Evolutionary conservation across 2,888 invertebrate genomes (phyloP).

Genomic region (Xanthorhoe designata): DNA sequence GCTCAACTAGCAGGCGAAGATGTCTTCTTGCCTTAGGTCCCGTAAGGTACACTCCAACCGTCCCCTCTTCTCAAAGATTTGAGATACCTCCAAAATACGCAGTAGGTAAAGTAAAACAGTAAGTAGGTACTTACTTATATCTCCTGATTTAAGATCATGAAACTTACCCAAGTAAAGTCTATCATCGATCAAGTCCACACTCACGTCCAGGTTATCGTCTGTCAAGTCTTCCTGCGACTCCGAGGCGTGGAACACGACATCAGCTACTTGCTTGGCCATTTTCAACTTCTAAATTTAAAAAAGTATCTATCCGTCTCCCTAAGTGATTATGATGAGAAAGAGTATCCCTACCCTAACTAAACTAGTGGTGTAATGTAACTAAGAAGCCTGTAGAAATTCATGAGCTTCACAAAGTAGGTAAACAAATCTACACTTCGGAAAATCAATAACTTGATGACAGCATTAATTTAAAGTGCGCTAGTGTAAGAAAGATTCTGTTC

Average conservation of each 20-base stretch:
- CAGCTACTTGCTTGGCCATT: slow-evolving; percentile 73
- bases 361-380: too few relatives aligned
- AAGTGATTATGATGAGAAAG: too few relatives aligned
- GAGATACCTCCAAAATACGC: too few relatives aligned
- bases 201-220: slow-evolving; percentile 65
- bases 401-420: slow-evolving; percentile 13
- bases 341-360: too few relatives aligned
- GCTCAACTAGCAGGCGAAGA: too few relatives aligned
- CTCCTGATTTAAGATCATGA: too few relatives aligned
- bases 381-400: not conserved
- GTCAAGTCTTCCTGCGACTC: slow-evolving; percentile 53
- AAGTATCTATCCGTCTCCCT: not conserved
- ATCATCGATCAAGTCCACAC: slow-evolving; percentile 76
- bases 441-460: slow-evolving; percentile 21
- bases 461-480: not conserved
- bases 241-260: slow-evolving; percentile 69
- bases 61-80: too few relatives aligned
- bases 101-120: too few relatives aligned
- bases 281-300: slow-evolving; percentile 5
- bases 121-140: too few relatives aligned
- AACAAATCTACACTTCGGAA: slow-evolving; percentile 26
- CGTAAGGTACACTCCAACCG: too few relatives aligned
- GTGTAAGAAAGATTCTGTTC: not conserved
- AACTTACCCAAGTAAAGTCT: slow-evolving; percentile 69
- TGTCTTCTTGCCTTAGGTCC: too few relatives aligned